Conservation (phyloP, 1,140 invertebrate species). For the Episyrphus balteatus region DNA sequence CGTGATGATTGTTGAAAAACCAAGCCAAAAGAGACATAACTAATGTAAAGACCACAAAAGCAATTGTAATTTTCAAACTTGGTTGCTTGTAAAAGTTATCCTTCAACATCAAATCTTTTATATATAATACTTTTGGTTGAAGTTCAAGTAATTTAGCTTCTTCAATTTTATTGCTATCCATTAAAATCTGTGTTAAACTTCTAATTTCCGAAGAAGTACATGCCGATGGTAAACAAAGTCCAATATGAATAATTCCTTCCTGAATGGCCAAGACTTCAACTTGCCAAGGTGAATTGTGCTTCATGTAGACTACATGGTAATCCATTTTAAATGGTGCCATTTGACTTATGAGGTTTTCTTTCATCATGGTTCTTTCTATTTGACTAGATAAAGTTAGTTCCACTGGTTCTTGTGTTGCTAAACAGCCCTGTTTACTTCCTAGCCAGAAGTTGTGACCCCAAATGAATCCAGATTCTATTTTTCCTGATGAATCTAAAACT, state of each 20-base stretch:
- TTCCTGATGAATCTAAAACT: conserved; percentile 33
- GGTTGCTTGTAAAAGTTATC: neutral
- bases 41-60: conserved; percentile 15
- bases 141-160: no score
- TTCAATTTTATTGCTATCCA: conserved; percentile 3
- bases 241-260: conserved; percentile 31
- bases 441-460: conserved; percentile 36
- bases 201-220: conserved; percentile 23
- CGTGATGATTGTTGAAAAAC: conserved; percentile 10
- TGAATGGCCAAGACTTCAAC: conserved; percentile 31
- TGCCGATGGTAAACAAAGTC: conserved; percentile 26
- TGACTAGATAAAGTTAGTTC: conserved; percentile 25
- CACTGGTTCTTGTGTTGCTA: conserved; percentile 16
- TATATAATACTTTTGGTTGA: no score
- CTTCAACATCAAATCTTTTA: conserved; percentile 24
- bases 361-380: conserved; percentile 26
- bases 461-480: conserved; percentile 25
- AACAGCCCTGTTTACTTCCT: conserved; percentile 25
- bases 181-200: conserved; percentile 19
- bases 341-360: conserved; percentile 23
- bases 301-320: conserved; percentile 29
- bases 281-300: conserved; percentile 33
- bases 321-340: conserved; percentile 27
- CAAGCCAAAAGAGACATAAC: conserved; percentile 23
- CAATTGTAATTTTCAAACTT: conserved; percentile 8